Base-by-base conservation (phyloP, 2,797 vertebrate species). In the Orientallactaga sibirica region DNA sequence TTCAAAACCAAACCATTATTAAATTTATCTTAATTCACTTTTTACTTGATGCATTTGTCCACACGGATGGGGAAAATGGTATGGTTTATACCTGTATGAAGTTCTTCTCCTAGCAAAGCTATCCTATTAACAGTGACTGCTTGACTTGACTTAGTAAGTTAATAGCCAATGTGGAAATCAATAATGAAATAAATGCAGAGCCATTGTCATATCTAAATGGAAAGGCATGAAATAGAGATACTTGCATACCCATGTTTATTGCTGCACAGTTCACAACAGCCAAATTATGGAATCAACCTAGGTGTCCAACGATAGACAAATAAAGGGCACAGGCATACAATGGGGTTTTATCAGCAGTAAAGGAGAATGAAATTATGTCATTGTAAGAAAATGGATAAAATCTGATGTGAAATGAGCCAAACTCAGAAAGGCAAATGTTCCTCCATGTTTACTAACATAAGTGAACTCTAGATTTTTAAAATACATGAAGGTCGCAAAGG, bases 21-120 rank as follows among this genome's bases (percentile, higher is more conserved):
- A 20, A 85, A 80, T 85, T 92, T 74, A 74, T 70, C 81, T 86
- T 82, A 95, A 81, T 90, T 91, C 27, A 79, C 82, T 93, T 93
- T 86, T n/a, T 74, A 75, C 41, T 85, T 84, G 48, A 90, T 85
- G 55, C 8, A 82, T 67, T 93, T 87, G n/a, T 81, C 83, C 41
- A 64, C 16, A 73, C 3, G 78, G 67, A 90, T 25, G 12, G 7
- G 27, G 73, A 33, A 93, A 89, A 83, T 80, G 64, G 5, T 15
- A 82, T 74, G n/a, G 64, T 76, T 68, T 71, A 90, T 58, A 37
- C 48, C 9, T 86, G 41, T 78, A 24, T 7, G 55, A 95, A 73
- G 9, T 61, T 82, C 29, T 91, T 66, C 62, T 81, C 48, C 70
- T 86, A 64, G 86, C 33, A 8, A 80, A 88, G 41, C 15, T 67